A percentile compares a stretch with the other conserved stretches of the same genome.
These are phyloP conservation scores for Bergia sp. DNA, from an alignment of 92 coral and sea anemone genomes.

Conservation along the genomic window DNA sequence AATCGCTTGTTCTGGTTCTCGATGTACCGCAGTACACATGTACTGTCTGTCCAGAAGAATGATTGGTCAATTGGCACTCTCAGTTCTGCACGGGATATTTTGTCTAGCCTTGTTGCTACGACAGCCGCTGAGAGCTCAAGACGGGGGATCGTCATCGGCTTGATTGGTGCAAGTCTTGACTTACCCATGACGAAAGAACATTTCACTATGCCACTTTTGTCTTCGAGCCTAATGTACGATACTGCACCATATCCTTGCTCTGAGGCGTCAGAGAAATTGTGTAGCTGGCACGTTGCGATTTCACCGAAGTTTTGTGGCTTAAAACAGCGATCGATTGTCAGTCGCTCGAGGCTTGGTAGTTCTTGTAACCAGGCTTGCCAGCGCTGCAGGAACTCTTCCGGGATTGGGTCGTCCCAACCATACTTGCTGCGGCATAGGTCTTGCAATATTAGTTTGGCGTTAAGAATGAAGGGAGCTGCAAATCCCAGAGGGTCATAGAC, in stretches of 20 bases:
- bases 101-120: slow-evolving; percentile 33
- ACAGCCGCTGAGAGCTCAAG: slow-evolving; percentile 47
- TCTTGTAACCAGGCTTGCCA: slow-evolving; percentile 26
- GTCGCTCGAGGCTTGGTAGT: not conserved
- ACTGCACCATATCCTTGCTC: slow-evolving; percentile 46
- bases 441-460: slow-evolving; percentile 18
- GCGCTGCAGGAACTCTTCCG: not conserved
- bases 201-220: slow-evolving; percentile 17
- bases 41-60: slow-evolving; percentile 38
- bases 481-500: slow-evolving; percentile 48
- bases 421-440: not conserved
- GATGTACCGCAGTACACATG: not conserved
- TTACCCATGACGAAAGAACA: slow-evolving; percentile 57
- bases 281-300: slow-evolving; percentile 27
- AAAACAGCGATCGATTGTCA: not conserved
- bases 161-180: slow-evolving; percentile 47
- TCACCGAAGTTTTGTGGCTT: not conserved
- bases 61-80: slow-evolving; percentile 22
- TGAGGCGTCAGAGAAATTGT: slow-evolving; percentile 51
- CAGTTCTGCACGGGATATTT: slow-evolving; percentile 15
- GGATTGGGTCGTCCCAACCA: slow-evolving; percentile 10
- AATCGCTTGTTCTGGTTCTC: slow-evolving; percentile 34
- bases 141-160: slow-evolving; percentile 45
- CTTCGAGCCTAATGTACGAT: slow-evolving; percentile 35
- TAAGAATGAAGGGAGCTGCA: slow-evolving; percentile 13